These are phyloP conservation scores for Aphrophora alni DNA, from an alignment of 2,888 invertebrate species.

Conservation along the genomic window DNA sequence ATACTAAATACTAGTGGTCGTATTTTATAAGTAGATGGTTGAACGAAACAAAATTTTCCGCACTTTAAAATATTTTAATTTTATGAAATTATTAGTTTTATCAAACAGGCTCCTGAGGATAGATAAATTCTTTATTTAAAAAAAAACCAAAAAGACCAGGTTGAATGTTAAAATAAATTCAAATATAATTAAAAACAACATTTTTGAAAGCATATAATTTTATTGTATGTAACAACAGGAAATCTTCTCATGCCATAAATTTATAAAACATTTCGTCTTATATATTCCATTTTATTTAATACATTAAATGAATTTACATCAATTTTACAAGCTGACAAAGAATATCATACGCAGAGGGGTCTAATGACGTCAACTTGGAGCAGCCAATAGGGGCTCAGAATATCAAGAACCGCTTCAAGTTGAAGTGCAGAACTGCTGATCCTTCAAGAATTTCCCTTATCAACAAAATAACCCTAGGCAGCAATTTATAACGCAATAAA, in stretches of 20 bases:
- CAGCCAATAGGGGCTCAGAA: not conserved
- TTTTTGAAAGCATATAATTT: too few species aligned
- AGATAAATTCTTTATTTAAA: too few species aligned
- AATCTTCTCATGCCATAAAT: not conserved
- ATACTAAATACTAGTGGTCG: too few species aligned
- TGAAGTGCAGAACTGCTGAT: not conserved
- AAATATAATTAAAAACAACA: too few species aligned
- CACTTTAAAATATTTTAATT: too few species aligned
- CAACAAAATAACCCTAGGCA: not conserved
- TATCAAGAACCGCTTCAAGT: not conserved
- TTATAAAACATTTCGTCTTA: not conserved
- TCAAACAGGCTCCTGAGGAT: too few species aligned
- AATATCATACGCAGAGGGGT: not conserved
- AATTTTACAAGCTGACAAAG: not conserved
- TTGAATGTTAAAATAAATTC: too few species aligned
- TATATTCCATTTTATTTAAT: not conserved
- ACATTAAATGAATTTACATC: not conserved
- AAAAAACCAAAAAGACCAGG: too few species aligned
- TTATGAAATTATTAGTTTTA: too few species aligned
- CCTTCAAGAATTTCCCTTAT: slow-evolving; percentile 1
- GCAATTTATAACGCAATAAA: not conserved
- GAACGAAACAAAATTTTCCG: too few species aligned
- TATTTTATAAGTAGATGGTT: too few species aligned
- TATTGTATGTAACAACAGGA: too few species aligned
- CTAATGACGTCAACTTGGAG: not conserved